Percentiles rank a stretch among this genome's conserved stretches.
phyloP scores from a whole-genome alignment of 2,113 vertebrate genomes.

The Elephas maximus region DNA sequence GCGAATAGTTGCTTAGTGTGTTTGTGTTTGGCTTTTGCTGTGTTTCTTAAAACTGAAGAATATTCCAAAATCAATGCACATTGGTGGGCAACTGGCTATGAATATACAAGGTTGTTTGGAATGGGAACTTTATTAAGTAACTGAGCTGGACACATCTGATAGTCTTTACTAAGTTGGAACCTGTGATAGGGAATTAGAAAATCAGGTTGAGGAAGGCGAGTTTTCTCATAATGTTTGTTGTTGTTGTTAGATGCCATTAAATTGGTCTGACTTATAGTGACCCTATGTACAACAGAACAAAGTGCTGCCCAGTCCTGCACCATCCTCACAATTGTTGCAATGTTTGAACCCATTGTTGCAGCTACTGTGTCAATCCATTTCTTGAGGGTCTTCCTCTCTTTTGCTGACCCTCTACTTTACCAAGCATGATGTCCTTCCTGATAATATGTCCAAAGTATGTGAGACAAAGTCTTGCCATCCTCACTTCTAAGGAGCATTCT shows the following conservation, averaged over 20 bases:
- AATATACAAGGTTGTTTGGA: background rate
- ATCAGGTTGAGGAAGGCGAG: background rate
- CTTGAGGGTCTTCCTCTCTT: background rate
- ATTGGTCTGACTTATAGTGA: background rate
- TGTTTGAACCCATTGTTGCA: background rate
- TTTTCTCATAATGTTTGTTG: background rate
- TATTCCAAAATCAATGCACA: background rate
- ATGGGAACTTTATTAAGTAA: background rate
- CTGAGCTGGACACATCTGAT: background rate
- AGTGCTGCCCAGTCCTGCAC: background rate
- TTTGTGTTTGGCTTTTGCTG: background rate
- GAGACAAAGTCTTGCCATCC: background rate
- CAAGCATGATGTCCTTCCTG: background rate
- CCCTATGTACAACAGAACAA: background rate
- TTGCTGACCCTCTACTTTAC: background rate
- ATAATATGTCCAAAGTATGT: background rate
- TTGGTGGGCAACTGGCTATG: background rate
- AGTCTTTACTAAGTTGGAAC: background rate
- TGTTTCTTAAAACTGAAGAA: constrained; percentile 5
- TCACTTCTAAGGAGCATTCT: background rate
- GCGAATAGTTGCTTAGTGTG: background rate
- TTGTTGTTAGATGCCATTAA: background rate
- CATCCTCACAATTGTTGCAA: background rate
- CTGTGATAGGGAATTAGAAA: background rate
- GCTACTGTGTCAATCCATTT: background rate